A percentile compares a stretch with the other conserved stretches of the same genome.
Evolutionary conservation across 2,888 invertebrate species (phyloP).

Genomic region (Drosophila greeni): DNA sequence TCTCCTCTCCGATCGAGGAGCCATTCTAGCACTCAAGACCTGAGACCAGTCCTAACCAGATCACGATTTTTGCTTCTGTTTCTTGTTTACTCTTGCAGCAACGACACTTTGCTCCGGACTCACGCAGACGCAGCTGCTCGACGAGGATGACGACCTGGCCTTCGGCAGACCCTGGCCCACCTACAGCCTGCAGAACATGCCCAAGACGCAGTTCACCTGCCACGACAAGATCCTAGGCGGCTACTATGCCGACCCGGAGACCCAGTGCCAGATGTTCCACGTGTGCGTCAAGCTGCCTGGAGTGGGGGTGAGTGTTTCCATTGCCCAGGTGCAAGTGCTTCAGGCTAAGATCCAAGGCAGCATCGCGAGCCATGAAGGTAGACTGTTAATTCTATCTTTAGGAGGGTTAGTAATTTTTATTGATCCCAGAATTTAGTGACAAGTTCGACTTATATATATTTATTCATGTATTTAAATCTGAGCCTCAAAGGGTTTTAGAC

Average conservation of each 20-base stretch:
- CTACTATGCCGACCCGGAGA: constrained; percentile 92
- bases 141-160: constrained; percentile 65
- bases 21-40: constrained; percentile 35
- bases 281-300: constrained; percentile 92
- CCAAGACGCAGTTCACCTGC: constrained; percentile 85
- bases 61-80: constrained; percentile 47
- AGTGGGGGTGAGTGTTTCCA: constrained; percentile 81
- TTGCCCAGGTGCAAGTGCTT: constrained; percentile 7
- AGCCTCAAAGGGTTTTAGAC: neutral
- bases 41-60: constrained; percentile 40
- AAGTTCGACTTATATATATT: neutral
- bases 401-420: neutral
- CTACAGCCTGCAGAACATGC: constrained; percentile 82
- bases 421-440: neutral
- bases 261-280: constrained; percentile 93
- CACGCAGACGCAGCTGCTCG: constrained; percentile 61
- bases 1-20: constrained; percentile 1
- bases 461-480: neutral
- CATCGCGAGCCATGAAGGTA: neutral
- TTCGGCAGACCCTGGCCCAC: constrained; percentile 79
- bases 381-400: neutral
- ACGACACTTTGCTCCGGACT: constrained; percentile 54
- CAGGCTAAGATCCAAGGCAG: constrained; percentile 20
- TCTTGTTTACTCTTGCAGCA: constrained; percentile 46
- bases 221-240: constrained; percentile 91